phyloP scores from a whole-genome alignment of 2,113 vertebrate species.

The Epinephelus lanceolatus region DNA sequence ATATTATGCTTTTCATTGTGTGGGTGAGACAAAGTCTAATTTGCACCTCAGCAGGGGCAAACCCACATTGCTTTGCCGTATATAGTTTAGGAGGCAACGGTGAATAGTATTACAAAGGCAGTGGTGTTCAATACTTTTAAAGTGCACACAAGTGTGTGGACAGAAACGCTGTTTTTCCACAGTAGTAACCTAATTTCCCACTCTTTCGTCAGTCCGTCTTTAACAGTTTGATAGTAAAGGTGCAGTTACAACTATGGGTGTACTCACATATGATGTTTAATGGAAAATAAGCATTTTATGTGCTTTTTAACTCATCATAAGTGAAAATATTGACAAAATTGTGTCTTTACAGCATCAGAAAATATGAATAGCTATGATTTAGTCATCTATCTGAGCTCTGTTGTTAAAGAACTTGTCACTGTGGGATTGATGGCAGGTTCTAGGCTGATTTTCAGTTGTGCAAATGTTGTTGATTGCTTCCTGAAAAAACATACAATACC shows the following conservation, averaged over 20 bases:
- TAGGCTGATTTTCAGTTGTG: neutral
- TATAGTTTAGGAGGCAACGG: constrained; percentile 23
- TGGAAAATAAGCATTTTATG: neutral
- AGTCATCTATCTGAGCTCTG: neutral
- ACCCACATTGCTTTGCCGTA: constrained; percentile 20
- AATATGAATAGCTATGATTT: neutral
- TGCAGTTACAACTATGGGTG: neutral
- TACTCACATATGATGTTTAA: neutral
- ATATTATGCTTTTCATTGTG: constrained; percentile 25
- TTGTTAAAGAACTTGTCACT: neutral
- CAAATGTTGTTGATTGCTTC: neutral
- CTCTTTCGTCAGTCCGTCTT: constrained; percentile 19
- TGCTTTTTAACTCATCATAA: neutral
- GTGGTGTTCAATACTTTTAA: constrained; percentile 46
- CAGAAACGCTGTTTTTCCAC: constrained; percentile 25
- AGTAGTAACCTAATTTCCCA: constrained; percentile 36
- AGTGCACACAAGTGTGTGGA: constrained; percentile 9
- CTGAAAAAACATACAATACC: neutral
- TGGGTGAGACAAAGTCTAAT: constrained; percentile 46
- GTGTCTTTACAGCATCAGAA: neutral
- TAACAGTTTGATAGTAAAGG: constrained; percentile 9
- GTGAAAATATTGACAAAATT: neutral
- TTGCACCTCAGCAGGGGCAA: constrained; percentile 65
- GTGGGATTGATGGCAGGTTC: neutral
- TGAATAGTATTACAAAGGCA: constrained; percentile 33